Base-by-base conservation (phyloP, 2,888 invertebrate species). In the Drosophila neutralis region DNA sequence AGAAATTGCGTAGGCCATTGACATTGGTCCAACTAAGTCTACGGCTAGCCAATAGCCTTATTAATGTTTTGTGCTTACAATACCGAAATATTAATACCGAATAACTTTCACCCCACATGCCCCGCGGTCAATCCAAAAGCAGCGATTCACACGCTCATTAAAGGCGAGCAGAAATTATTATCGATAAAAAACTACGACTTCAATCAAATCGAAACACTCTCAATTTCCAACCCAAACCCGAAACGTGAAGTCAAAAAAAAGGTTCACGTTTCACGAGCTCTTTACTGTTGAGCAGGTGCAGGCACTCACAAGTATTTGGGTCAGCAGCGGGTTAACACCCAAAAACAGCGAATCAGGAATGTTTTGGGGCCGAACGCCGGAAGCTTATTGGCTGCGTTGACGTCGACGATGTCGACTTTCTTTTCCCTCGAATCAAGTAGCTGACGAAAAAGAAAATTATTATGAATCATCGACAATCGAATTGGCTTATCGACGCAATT, bases 1-100 rank as follows among this genome's bases (percentile, higher is more conserved):
- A 85, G 90, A 86, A 89, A 89, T 85, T 89, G 83, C 90, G 86
- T 87, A 87, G 85, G 90, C 71, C 85, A 89, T 85, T 89, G 85
- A 86, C 85, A 76, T 69, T 58, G 49, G 51, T 21, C 56, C 27
- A 42, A 38, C 56, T 29, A 29, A 53, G 29, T 51, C 42, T 33
- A 42, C 42, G 45, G 63, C 31, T 59, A 68, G 73, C 67, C 82
- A 71, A 85, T 85, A 72, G 64, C 56, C 63, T 73, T 70, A 85
- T 85, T 80, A 73, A 70, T 74, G 68, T 61, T 62, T 74, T 18
- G 57, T 57, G 68, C 51, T 18, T 53, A 42, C 24, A 33, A 35
- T 48, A 57, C 29, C 59, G 42, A 63, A 65, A 67, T 45, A 45
- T 57, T 31, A 56, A 57, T 53, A 31, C 10, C 52, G 38, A 52